Base-by-base conservation (phyloP, 2,888 invertebrate genomes). In the Drosophila dives region DNA sequence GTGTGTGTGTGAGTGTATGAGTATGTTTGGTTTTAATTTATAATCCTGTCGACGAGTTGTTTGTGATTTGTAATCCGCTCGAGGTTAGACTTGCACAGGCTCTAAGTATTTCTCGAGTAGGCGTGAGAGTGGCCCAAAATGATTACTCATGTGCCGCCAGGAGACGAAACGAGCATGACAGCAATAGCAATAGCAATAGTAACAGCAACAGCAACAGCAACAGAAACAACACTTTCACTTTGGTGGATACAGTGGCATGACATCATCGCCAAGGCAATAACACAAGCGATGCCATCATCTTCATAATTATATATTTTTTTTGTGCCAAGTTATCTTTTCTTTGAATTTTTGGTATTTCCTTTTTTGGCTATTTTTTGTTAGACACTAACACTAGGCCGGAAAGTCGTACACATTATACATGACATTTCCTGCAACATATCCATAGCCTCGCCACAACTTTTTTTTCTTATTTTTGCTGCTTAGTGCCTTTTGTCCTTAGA, bases 391-490 rank as follows among this genome's bases (percentile, higher is more conserved):
- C 53, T 62, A 40, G n/a, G 20, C 29, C 40, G 55, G n/a, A 42
- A 38, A 53, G 23, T 42, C 32, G 55, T 48, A 26, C 60, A 64
- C 68, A 54, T 54, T 55, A 53, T 75, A 80, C 81, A 80, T 81
- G 83, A 86, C 89, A 91, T 89, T 76, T 86, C 86, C 90, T 88
- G 79, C 75, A 77, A 80, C 83, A 81, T 91, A 80, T 89, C 86
- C 83, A 81, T 75, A 62, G 40, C 20, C 42, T 11, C 40, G 42
- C 32, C 40, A 55, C 48, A 58, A 63, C 56, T 40, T 45, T 36
- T 65, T 50, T 20, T 3, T 15, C 15, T 7, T 20, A 3, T 45
- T 42, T n/a, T 32, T 29, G 26, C 23, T 23, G 40, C 6, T 54
- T 33, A 11, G 15, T 38, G 11, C 32, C 34, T 23, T 29, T 63